Evolutionary conservation across 2,113 vertebrate species (phyloP), one percentile per base, ranked within the genome.

Genomic region (Phainopepla nitens): DNA sequence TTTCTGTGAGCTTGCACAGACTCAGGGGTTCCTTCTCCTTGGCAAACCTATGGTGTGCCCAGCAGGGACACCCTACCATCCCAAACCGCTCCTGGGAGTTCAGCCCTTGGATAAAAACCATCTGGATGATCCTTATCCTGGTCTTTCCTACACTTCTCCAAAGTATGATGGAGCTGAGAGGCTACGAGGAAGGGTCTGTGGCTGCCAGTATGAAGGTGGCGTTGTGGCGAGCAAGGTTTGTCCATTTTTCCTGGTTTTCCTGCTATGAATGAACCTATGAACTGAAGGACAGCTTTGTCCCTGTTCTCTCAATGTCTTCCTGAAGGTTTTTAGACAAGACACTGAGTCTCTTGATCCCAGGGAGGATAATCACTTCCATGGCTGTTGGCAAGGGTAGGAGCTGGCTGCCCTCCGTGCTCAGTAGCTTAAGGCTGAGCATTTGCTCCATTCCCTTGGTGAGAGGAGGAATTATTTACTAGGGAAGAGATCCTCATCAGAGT

Each of bases 361-460:
- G 64, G 76, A 95, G 51, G 72, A 75, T 94, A 94, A 94, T 91
- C 23, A 3, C 68, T 96, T 91, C 93, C 90, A 92, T 78, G 64
- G 75, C 88, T 94, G 36, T 70, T 96, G 93, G 92, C 92, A 86
- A 86, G 85, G 47, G 77, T 57, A 62, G 72, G 56, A 96, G n/a
- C 93, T 96, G 91, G 83, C 96, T 96, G 91, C 83, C 72, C 83
- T 94, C 79, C 39, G 2, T 80, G 79, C 92, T 97, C 94, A 64
- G 94, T 96, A 97, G 95, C 93, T 96, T 94, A 69, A 96, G 91
- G 93, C 89, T 61, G 60, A 93, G 82, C 60, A 83, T 96, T 95
- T 89, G 36, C 94, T 96, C 86, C 89, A 70, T 92, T 88, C n/a
- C 88, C 69, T 86, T 45, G 49, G 72, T 90, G 72, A 96, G 33